Evolutionary conservation across 2,888 invertebrate genomes (phyloP).

Genomic region (Exocentrus adspersus): DNA sequence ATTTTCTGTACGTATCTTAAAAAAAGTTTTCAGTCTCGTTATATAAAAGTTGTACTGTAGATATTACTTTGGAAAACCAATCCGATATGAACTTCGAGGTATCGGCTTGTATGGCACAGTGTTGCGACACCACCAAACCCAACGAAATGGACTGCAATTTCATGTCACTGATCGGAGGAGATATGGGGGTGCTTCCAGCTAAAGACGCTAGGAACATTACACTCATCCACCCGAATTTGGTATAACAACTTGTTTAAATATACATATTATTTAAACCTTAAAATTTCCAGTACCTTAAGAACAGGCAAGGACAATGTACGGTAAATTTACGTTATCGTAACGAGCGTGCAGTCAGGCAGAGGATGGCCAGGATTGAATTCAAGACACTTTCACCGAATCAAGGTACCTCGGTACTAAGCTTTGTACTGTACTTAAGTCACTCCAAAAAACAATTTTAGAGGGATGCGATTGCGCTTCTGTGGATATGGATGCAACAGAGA

Average conservation of each 20-base stretch:
- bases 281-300: conserved; percentile 47
- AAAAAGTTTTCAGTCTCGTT: background rate
- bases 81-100: conserved; percentile 46
- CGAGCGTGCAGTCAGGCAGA: conserved; percentile 35
- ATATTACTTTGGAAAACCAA: conserved; percentile 16
- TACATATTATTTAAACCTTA: background rate
- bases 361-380: conserved; percentile 41
- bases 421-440: no score
- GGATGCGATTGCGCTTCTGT: conserved; percentile 51
- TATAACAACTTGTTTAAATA: conserved; percentile 37
- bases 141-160: conserved; percentile 53
- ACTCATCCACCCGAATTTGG: conserved; percentile 61
- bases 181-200: conserved; percentile 56
- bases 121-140: conserved; percentile 52
- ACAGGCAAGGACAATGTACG: conserved; percentile 50
- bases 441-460: background rate
- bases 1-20: conserved; percentile 38
- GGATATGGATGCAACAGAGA: conserved; percentile 65
- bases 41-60: background rate
- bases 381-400: conserved; percentile 32
- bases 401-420: background rate
- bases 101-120: conserved; percentile 55
- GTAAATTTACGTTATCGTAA: conserved; percentile 45
- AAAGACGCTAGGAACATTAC: conserved; percentile 56
- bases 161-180: conserved; percentile 59